phyloP scores from a whole-genome alignment of 1,140 invertebrate species.

The Pantala flavescens region DNA sequence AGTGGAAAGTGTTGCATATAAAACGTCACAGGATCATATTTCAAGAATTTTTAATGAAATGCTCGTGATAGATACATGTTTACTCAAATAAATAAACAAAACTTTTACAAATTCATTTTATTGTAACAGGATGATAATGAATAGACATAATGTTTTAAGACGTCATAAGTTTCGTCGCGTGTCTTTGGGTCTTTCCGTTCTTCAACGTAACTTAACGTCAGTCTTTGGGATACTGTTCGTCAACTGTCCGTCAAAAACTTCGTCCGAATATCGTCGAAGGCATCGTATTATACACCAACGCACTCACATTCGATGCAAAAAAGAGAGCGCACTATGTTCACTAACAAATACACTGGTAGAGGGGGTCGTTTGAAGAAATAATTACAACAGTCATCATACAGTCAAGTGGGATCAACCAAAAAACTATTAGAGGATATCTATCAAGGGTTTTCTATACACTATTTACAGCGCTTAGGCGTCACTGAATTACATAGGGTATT shows the following conservation, averaged over 20 bases:
- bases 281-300: neutral
- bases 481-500: neutral
- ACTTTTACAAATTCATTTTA: conserved; percentile 7
- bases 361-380: neutral
- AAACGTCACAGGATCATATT: too few relatives aligned
- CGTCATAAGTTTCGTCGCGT: neutral
- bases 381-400: neutral
- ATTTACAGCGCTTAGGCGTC: neutral
- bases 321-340: neutral
- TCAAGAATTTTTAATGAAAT: too few relatives aligned
- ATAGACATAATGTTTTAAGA: neutral
- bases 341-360: neutral
- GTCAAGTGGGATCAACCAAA: too few relatives aligned
- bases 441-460: neutral
- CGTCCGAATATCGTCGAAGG: neutral
- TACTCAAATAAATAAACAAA: neutral
- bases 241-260: conserved; percentile 5
- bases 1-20: too few relatives aligned
- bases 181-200: neutral
- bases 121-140: neutral
- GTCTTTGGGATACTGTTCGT: neutral
- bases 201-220: neutral
- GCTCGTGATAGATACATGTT: neutral
- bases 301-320: neutral
- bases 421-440: too few relatives aligned